These are phyloP conservation scores for Meliscaeva auricollis DNA, from an alignment of 2,888 invertebrate species.

Conservation along the genomic window DNA sequence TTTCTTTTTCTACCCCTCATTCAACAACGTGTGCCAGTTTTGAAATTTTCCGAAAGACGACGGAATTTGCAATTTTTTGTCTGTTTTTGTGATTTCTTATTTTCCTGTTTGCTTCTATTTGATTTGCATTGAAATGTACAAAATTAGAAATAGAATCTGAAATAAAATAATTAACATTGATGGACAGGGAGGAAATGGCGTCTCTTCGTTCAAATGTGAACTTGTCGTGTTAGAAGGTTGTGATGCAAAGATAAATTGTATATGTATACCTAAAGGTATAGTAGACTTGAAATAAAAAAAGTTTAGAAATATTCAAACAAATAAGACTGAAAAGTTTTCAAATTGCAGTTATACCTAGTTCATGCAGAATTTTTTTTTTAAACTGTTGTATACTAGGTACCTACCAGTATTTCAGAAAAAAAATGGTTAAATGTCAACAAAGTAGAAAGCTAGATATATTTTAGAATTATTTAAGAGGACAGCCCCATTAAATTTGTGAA, in stretches of 20 bases:
- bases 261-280: neutral
- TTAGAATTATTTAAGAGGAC: too few species aligned
- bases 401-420: too few species aligned
- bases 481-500: too few species aligned
- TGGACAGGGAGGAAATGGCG: conserved; percentile 68
- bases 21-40: conserved; percentile 69
- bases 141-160: conserved; percentile 55
- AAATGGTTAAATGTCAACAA: too few species aligned
- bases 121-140: conserved; percentile 34
- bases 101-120: conserved; percentile 41
- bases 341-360: too few species aligned
- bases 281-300: neutral
- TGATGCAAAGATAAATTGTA: conserved; percentile 17
- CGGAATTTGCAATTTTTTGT: conserved; percentile 57
- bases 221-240: conserved; percentile 51
- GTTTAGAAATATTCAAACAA: too few species aligned
- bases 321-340: too few species aligned
- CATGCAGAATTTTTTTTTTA: too few species aligned
- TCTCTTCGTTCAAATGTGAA: conserved; percentile 59
- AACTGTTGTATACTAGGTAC: too few species aligned
- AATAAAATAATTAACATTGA: conserved; percentile 68
- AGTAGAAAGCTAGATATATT: too few species aligned
- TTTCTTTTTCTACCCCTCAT: conserved; percentile 28
- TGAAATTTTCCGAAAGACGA: conserved; percentile 60
- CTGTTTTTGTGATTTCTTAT: conserved; percentile 19